Base-by-base conservation (phyloP, 2,888 invertebrate genomes). In the Balanococcus diminutus region DNA sequence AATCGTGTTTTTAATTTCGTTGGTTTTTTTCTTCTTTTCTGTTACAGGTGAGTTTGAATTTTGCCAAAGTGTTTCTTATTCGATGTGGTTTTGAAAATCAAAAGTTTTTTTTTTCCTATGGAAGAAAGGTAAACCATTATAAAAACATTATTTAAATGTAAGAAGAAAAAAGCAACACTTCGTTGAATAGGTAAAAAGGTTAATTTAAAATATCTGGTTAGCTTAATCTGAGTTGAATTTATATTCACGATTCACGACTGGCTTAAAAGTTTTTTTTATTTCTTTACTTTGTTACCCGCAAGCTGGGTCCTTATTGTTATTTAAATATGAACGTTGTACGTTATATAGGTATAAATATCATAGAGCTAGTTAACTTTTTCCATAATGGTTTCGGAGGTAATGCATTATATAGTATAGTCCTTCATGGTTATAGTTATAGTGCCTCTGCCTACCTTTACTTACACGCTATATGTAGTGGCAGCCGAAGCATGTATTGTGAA, bases 291-390 rank as follows among this genome's bases (percentile, higher is more conserved):
- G 36, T 36, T 19, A 79, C 32, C 19, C 75, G 75, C 75, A 79
- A 79, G 75, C 75, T 79, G 75, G 36, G 36, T 79, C 75, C 28
- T 79, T 79, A 79, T 79, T 79, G 75, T 79, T 79, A 79, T 79
- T 79, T 79, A 79, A 79, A 79, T 79, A 79, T 9, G 31, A 79
- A 79, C 75, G 72, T 72, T 16, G 72, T 31, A 72, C 31, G 72
- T 22, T 56, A 61, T 67, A 28, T 75, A 32, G 36, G 75, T 28
- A 79, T 79, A 79, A 36, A 79, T 79, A 79, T 67, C 67, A 67
- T 67, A 28, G 28, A 67, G 28, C 67, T 67, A 67, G 67, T 67
- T 67, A 67, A 28, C 67, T 67, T 67, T 67, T 67, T 67, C 67
- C 67, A 28, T 67, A 67, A 28, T 28, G 28, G 67, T 67, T 67